Percentiles rank a stretch among this genome's conserved stretches.
Evolutionary conservation across 2,797 vertebrate genomes (phyloP).

Genomic region (Streptopelia turtur): DNA sequence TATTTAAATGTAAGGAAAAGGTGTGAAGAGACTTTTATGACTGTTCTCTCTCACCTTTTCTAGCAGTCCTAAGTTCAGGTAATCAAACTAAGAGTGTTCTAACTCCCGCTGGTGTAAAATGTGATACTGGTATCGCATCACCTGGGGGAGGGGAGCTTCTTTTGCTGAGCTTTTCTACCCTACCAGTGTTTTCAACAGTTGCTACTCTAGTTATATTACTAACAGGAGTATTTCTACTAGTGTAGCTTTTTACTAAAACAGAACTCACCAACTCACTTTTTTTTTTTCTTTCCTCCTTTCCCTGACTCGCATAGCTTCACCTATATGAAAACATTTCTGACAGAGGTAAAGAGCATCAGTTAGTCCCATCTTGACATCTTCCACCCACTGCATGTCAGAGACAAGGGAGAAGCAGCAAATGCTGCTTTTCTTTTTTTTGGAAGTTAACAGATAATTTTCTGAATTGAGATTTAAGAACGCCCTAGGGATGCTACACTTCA

Average conservation of each 20-base stretch:
- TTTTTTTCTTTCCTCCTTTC: neutral
- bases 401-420: neutral
- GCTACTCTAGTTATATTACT: neutral
- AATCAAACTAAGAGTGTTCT: neutral
- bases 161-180: neutral
- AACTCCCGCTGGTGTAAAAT: neutral
- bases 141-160: neutral
- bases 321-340: neutral
- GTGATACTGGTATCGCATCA: neutral
- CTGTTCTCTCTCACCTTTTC: neutral
- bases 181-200: neutral
- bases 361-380: neutral
- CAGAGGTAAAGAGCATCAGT: neutral
- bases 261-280: neutral
- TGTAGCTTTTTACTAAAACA: neutral
- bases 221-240: neutral
- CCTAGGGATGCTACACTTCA: neutral
- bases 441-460: neutral
- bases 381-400: neutral
- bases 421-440: neutral
- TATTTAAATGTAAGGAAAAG: neutral
- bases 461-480: neutral
- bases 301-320: neutral
- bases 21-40: rapidly evolving
- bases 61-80: neutral